Evolutionary conservation across 2,888 invertebrate species (phyloP).

Genomic region (Melanargia galathea): DNA sequence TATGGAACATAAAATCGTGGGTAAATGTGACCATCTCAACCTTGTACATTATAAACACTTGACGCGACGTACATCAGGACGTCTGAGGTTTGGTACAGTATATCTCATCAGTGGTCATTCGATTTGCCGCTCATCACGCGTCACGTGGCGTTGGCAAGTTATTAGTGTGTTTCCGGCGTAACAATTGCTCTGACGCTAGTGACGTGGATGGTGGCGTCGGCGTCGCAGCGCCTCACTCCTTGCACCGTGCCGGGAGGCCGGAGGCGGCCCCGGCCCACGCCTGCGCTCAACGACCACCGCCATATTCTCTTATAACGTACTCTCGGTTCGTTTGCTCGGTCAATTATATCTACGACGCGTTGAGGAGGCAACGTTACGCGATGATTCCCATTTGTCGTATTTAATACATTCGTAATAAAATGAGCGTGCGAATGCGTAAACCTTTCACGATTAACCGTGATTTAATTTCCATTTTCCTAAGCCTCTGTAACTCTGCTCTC

Average conservation of each 20-base stretch:
- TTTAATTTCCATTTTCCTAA: no score
- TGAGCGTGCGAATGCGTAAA: neutral
- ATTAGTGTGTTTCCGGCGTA: neutral
- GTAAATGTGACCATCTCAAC: no score
- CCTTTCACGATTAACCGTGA: no score
- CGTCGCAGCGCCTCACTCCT: slow-evolving; percentile 62
- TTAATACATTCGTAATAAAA: slow-evolving; percentile 16
- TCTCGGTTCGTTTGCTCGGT: slow-evolving; percentile 68
- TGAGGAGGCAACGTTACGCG: slow-evolving; percentile 51
- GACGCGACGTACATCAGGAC: no score
- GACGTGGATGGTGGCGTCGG: slow-evolving; percentile 44
- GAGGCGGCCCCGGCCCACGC: slow-evolving; percentile 64
- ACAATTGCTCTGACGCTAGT: slow-evolving; percentile 31
- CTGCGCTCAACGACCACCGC: slow-evolving; percentile 61
- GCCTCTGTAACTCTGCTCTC: no score
- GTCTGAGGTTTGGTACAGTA: no score
- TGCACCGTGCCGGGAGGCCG: slow-evolving; percentile 54
- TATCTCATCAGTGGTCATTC: no score
- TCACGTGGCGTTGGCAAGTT: neutral
- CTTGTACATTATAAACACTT: no score
- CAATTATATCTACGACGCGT: slow-evolving; percentile 70
- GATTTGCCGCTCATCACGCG: neutral
- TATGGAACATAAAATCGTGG: no score
- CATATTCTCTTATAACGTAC: slow-evolving; percentile 67
- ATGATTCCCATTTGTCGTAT: slow-evolving; percentile 38